phyloP scores from a whole-genome alignment of 2,797 vertebrate genomes.

The Cheirogaleus major region DNA sequence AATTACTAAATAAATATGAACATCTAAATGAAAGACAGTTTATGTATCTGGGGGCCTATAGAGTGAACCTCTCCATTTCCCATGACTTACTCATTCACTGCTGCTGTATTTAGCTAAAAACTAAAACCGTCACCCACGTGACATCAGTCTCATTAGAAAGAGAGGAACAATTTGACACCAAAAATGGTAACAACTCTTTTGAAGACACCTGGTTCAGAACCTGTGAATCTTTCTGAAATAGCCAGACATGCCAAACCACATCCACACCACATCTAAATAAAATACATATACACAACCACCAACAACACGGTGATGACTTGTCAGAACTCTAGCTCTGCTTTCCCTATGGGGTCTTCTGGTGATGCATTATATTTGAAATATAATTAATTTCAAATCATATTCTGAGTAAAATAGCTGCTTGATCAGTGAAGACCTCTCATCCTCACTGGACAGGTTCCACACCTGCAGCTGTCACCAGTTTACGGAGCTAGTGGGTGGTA shows the following conservation, averaged over 20 bases:
- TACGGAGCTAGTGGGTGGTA: background rate
- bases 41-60: background rate
- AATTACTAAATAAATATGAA: background rate
- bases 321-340: conserved; percentile 54
- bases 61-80: background rate
- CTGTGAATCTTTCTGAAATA: conserved; percentile 54
- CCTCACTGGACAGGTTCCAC: background rate
- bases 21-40: background rate
- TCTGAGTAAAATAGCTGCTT: background rate
- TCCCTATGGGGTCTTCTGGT: conserved; percentile 62
- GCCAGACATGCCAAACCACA: background rate
- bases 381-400: conserved; percentile 36
- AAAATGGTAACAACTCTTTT: conserved; percentile 32
- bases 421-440: background rate
- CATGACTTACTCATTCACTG: background rate
- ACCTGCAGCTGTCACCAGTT: background rate
- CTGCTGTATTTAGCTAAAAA: conserved; percentile 12
- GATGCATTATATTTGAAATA: too few species aligned
- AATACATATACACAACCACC: background rate
- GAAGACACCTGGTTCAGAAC: conserved; percentile 47
- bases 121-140: conserved; percentile 46
- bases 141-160: conserved; percentile 36
- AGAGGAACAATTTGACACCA: background rate
- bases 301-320: conserved; percentile 38
- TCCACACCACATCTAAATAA: conserved; percentile 42